Percentiles rank a stretch among this genome's conserved stretches.
phyloP scores from a whole-genome alignment of 2,797 vertebrate genomes.

The Poecilia wingei region DNA sequence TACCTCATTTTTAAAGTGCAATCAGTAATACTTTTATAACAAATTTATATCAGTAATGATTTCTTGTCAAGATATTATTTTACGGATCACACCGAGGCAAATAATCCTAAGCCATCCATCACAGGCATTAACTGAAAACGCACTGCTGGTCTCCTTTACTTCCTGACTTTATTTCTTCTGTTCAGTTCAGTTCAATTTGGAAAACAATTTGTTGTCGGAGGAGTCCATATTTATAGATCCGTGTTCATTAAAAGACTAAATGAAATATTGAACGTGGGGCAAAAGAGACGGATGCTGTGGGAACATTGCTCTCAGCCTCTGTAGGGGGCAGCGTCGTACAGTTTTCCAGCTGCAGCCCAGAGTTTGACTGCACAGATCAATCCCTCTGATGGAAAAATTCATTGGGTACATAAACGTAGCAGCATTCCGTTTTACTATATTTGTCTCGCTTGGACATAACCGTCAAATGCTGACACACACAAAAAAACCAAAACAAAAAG shows the following conservation, averaged over 20 bases:
- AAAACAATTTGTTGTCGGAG: not conserved
- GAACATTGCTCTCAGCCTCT: slow-evolving; percentile 47
- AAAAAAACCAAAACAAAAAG: not conserved
- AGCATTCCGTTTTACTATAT: slow-evolving; percentile 9
- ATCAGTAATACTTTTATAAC: no score
- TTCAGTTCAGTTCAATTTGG: not conserved
- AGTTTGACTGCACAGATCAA: slow-evolving; percentile 45
- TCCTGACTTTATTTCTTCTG: not conserved
- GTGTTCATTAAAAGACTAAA: not conserved
- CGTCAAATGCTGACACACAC: not conserved
- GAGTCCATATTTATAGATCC: not conserved
- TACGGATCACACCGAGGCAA: not conserved
- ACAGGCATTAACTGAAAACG: not conserved
- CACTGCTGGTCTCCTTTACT: not conserved
- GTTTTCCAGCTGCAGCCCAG: slow-evolving; percentile 29
- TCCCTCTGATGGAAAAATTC: slow-evolving; percentile 37
- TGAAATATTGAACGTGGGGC: not conserved
- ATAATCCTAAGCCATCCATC: not conserved
- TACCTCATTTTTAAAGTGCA: no score
- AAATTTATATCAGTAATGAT: no score
- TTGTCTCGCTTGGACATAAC: slow-evolving; percentile 28
- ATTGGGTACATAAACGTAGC: slow-evolving; percentile 34
- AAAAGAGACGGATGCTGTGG: slow-evolving; percentile 19
- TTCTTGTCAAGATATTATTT: not conserved
- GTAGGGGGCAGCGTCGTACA: slow-evolving; percentile 77